Base-by-base conservation (phyloP, 2,888 invertebrate genomes). In the Drosophila cracens region DNA sequence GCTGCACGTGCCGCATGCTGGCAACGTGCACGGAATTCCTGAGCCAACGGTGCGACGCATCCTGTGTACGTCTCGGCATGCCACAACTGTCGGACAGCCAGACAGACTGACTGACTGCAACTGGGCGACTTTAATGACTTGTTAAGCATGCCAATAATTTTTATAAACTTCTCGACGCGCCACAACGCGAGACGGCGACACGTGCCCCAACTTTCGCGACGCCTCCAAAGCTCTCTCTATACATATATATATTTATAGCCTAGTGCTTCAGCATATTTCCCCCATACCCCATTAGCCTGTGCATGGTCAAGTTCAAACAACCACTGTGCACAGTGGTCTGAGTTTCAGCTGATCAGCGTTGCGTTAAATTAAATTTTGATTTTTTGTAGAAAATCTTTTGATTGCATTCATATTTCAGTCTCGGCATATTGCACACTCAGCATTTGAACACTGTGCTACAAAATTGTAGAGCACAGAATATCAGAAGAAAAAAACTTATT, bases 321-420 rank as follows among this genome's bases (percentile, higher is more conserved):
- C 74, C 73, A 70, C 53, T 38, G 52, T 66, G 61, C 53, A 53
- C 57, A 59, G 54, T 65, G 80, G 58, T 38, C 31, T 61, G 60
- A 51, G 36, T 69, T 60, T 36, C 21, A 57, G 66, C 74, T 84
- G 85, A 76, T 80, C 92, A 93, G 70, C 92, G 90, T 92, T 78
- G 92, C 92, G 93, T 92, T 92, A 93, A 93, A 93, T 93, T 93
- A 92, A 91, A 91, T 90, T 92, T 89, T 67, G 53, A 13, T 33
- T 54, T 64, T 54, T 62, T 57, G 60, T 38, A 11, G 10, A 48
- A n/a, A 40, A 43, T 48, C 25, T 36, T 62, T 79, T 51, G 34
- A 61, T 59, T 63, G 80, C 62, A 69, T 58, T 69, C 67, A 83
- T 89, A 82, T 85, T 90, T 86, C 75, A 88, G 76, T 74, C 63